Base-by-base conservation (phyloP, 2,888 invertebrate genomes). In the Mantis religiosa region DNA sequence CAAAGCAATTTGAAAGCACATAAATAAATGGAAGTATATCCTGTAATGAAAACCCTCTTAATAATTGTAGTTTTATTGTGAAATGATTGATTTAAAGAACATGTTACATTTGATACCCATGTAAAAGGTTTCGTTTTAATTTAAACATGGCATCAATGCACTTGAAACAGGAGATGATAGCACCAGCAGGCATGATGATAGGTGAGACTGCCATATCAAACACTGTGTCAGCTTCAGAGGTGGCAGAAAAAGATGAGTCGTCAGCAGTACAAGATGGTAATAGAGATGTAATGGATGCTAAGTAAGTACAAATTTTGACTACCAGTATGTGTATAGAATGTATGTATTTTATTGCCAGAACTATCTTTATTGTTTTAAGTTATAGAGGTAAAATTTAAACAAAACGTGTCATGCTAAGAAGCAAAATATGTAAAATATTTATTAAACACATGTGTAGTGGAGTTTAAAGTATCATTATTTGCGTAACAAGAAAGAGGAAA, bases 201-300 rank as follows among this genome's bases (percentile, higher is more conserved):
- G 82, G 87, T 82, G 87, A 87, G 47, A 8, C 86, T 28, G 28
- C 30, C 7, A 30, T 28, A 20, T 8, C 86, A 82, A 28, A 54
- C 25, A 25, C 81, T 9, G 54, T 28, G 27, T 30, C 88, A 9
- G 88, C 85, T 14, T 81, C 28, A 27, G 85, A 82, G 8, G 81
- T 30, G 27, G 83, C 47, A n/a, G 88, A 88, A 41, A 88, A 82
- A 85, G 84, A 85, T 12, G 87, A 87, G 34, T 71, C 28, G 4
- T 25, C 54, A 28, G 28, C 41, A 41, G 28, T 47, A 7, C 12
- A 82, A 20, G 85, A 28, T 85, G 85, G 84, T 15, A 85, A 88
- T 30, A 85, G 85, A 14, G 85, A 84, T 85, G 85, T 82, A 41
- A 82, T 88, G 30, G 88, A 88, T 15, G n/a, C 88, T 27, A 85